A percentile compares a stretch with the other conserved stretches of the same genome.
These are phyloP conservation scores for Pseudocheirus occidentalis DNA, from an alignment of 2,797 vertebrate species.

Conservation along the genomic window DNA sequence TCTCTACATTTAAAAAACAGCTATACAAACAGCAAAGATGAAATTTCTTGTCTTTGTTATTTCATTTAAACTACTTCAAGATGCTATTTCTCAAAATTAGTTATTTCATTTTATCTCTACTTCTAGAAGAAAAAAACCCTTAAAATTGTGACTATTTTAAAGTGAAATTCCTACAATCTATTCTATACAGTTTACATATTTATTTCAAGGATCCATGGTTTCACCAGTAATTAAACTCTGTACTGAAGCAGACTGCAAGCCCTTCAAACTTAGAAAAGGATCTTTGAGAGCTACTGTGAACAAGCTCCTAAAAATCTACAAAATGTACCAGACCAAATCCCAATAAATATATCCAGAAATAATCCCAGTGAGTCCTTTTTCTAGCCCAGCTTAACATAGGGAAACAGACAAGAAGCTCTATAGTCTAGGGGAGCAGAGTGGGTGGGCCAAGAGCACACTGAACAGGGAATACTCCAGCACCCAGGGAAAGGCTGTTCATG, in stretches of 20 bases:
- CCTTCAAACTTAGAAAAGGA: not conserved
- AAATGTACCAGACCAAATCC: not conserved
- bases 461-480: not conserved
- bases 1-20: conserved; percentile 21
- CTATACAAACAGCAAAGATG: conserved; percentile 18
- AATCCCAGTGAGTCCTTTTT: not conserved
- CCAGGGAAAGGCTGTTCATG: not conserved
- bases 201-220: not conserved
- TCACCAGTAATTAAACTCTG: not conserved
- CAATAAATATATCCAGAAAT: not conserved
- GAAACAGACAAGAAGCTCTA: not conserved
- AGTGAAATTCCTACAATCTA: not conserved
- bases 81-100: conserved; percentile 14
- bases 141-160: conserved; percentile 47
- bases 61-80: conserved; percentile 25
- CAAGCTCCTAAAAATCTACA: not conserved
- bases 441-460: not conserved
- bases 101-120: conserved; percentile 43
- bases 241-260: not conserved
- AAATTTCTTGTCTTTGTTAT: conserved; percentile 30
- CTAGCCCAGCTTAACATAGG: not conserved
- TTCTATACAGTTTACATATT: not conserved
- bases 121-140: conserved; percentile 47
- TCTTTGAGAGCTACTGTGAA: not conserved
- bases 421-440: not conserved